Base-by-base conservation (phyloP, 1,140 invertebrate genomes). In the Solenopsis invicta region DNA sequence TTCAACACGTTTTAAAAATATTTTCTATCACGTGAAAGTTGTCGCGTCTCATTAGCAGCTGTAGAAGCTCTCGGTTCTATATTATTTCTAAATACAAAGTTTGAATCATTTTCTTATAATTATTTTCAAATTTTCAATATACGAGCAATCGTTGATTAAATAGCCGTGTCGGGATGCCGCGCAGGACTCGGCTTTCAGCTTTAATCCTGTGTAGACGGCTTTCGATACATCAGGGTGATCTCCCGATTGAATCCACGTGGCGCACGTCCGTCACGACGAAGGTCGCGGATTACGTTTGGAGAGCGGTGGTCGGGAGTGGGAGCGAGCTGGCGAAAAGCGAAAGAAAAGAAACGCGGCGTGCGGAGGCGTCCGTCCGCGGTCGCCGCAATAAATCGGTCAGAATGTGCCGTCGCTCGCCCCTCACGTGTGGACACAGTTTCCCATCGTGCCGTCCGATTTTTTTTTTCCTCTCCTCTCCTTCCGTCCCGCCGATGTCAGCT, bases 301-400 rank as follows among this genome's bases (percentile, higher is more conserved):
- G 77, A 61, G 77, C 80, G 66, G 66, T 59, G 67, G 29, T 37
- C 54, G 71, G 29, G 54, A 50, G 12, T 34, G 89, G 18, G 54
- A 21, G 75, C 48, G 86, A 37, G 48, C 12, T 24, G 84, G 82
- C 78, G 62, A 87, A 85, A 89, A 85, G 59, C 54, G 75, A 90
- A 90, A 80, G 87, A 90, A 91, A 89, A 90, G 62, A 59, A 91
- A 84, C 74, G 88, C 56, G 48, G 59, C 45, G 86, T 69, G 52
- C 41, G 21, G 78, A 84, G 56, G 67, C 61, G 69, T 52, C 78
- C 69, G 62, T 52, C 78, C 84, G 82, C 85, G 90, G 77, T 80
- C 87, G 80, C 50, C 86, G 89, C 89, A 89, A 91, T 91, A 91
- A 91, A 91, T 91, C 90, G 90, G 90, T 91, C 90, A 91, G 87